Percentiles rank a stretch among this genome's conserved stretches.
These are phyloP conservation scores for Catocala fraxini DNA, from an alignment of 2,888 invertebrate species.

Conservation along the genomic window DNA sequence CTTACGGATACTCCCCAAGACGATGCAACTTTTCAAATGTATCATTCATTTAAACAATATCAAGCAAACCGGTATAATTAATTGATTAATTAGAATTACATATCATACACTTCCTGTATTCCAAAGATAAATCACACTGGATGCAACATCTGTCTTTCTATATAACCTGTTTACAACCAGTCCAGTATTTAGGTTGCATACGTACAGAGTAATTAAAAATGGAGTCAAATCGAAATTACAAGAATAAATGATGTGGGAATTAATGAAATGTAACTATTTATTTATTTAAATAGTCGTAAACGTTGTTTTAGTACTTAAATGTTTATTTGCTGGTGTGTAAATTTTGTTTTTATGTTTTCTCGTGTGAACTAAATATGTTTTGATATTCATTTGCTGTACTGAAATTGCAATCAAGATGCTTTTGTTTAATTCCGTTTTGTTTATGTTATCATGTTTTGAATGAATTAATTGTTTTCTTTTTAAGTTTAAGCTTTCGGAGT, in stretches of 20 bases:
- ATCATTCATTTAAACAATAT: neutral
- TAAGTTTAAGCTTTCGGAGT: too few relatives aligned
- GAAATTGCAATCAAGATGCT: too few relatives aligned
- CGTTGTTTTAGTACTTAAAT: constrained; percentile 29
- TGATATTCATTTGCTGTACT: too few relatives aligned
- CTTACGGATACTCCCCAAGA: too few relatives aligned
- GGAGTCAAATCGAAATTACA: constrained; percentile 32
- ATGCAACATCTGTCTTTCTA: constrained; percentile 36
- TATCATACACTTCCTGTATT: constrained; percentile 6
- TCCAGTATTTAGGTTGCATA: constrained; percentile 33
- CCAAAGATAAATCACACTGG: constrained; percentile 25
- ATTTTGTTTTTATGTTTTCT: constrained; percentile 34
- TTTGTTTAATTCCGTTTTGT: too few relatives aligned
- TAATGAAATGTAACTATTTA: constrained; percentile 42
- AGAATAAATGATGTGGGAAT: constrained; percentile 32
- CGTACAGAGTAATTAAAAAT: constrained; percentile 42
- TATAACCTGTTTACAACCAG: constrained; percentile 30
- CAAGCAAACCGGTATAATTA: neutral
- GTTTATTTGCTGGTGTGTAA: constrained; percentile 31
- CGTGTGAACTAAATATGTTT: constrained; percentile 9
- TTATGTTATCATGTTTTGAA: too few relatives aligned
- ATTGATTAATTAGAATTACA: constrained; percentile 10
- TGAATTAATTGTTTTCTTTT: too few relatives aligned
- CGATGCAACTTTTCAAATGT: neutral
- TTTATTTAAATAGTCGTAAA: constrained; percentile 41